Evolutionary conservation across 2,888 invertebrate species (phyloP), one percentile per base, ranked within the genome.

Genomic region (Busseola fusca): DNA sequence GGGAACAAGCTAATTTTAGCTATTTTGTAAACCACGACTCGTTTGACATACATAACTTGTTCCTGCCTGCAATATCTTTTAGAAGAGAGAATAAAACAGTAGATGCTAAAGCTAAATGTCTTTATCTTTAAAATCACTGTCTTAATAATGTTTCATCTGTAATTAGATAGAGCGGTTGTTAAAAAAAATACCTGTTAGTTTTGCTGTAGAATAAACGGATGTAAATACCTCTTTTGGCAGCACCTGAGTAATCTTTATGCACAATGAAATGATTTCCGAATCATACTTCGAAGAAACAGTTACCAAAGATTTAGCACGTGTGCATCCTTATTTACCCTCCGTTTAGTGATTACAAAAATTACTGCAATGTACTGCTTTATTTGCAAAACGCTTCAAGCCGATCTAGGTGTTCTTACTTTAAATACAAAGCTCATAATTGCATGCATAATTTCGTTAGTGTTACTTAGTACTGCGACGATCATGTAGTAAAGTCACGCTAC

Each of bases 391-490:
- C 12, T 25, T 14, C 21, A 73, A 16, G n/a, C 42, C 0, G 6
- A 40, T 67, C 6, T 45, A 65, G 65, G n/a, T 40, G n/a, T 16
- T 68, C 1, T 27, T 25, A 1, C 48, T 60, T 56, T 0, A 7
- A 37, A 10, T 50, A 54, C 40, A 74, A 62, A 68, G 58, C 34
- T 69, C 48, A 82, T 62, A 72, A 72, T 73, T 65, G 80, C 62
- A 18, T 76, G 52, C 30, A 73, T 80, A 65, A 84, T 82, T 83
- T 84, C 9, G 74, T 76, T 40, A 48, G 69, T 68, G 27, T 69
- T 48, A 66, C 81, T 70, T 62, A 71, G 48, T 57, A 50, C 54
- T 64, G 59, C 30, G 65, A 64, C 30, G n/a, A 42, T 76, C 71
- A 78, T 69, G 72, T 71, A 72, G 37, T 54, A 63, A 40, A 78